Conservation (phyloP, 1,140 invertebrate genomes). For the Drosophila azteca region DNA sequence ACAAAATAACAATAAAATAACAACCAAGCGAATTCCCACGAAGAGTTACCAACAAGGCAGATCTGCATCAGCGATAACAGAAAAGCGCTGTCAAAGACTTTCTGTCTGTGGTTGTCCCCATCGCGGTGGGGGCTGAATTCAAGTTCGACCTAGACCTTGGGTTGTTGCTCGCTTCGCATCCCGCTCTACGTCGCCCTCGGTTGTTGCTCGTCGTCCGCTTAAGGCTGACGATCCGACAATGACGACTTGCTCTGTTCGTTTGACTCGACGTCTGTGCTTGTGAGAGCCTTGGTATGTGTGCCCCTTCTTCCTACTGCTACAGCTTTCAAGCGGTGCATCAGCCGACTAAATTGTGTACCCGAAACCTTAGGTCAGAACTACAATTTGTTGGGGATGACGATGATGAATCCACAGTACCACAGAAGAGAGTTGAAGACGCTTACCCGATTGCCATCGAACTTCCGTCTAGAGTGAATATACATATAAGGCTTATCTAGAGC, state of each 20-base stretch:
- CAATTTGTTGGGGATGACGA: too few relatives aligned
- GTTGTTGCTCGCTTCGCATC: slow-evolving; percentile 4
- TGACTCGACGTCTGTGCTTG: background rate
- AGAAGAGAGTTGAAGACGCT: too few relatives aligned
- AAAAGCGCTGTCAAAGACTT: slow-evolving; percentile 67
- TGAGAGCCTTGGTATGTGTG: slow-evolving; percentile 11
- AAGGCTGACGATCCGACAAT: too few relatives aligned
- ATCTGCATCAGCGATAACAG: background rate
- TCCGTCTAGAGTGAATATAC: too few relatives aligned
- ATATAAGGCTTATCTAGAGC: too few relatives aligned
- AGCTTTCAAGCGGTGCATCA: slow-evolving; percentile 6
- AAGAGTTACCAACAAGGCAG: slow-evolving; percentile 11
- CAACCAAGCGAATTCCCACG: slow-evolving; percentile 18
- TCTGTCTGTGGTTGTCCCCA: slow-evolving; percentile 13
- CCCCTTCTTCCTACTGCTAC: slow-evolving; percentile 19
- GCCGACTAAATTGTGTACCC: too few relatives aligned
- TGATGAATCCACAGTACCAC: too few relatives aligned
- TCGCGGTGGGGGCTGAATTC: slow-evolving; percentile 18
- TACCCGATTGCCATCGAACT: too few relatives aligned
- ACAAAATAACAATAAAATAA: slow-evolving; percentile 15
- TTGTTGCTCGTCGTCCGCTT: slow-evolving; percentile 24
- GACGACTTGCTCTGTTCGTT: slow-evolving; percentile 59
- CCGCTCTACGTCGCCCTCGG: slow-evolving; percentile 11
- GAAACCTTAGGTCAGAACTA: too few relatives aligned
- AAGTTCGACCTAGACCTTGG: slow-evolving; percentile 72